phyloP scores from a whole-genome alignment of 2,797 vertebrate species.

The Pangasius krempfi region DNA sequence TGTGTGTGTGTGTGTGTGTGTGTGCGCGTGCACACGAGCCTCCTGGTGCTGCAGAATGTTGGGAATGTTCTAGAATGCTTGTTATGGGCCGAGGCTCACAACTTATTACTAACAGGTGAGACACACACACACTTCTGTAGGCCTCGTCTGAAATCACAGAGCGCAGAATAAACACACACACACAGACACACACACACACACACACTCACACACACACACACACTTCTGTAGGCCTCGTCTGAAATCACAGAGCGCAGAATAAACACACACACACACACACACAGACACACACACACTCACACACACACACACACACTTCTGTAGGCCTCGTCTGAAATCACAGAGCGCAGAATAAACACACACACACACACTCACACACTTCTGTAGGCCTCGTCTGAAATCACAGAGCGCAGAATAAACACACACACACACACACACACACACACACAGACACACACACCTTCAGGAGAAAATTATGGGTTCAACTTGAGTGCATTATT shows the following conservation, averaged over 20 bases:
- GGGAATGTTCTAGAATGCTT: slow-evolving; percentile 79
- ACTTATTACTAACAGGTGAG: slow-evolving; percentile 85
- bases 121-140: slow-evolving; percentile 51
- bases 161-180: background rate
- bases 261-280: slow-evolving; percentile 51
- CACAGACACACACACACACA: slow-evolving; percentile 49
- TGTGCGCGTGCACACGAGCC: slow-evolving; percentile 41
- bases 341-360: slow-evolving; percentile 1
- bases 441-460: slow-evolving; percentile 54
- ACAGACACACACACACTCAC: slow-evolving; percentile 49
- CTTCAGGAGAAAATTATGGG: background rate
- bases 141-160: slow-evolving; percentile 35
- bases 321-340: slow-evolving; percentile 31
- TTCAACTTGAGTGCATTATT: background rate
- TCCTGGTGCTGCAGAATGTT: slow-evolving; percentile 77
- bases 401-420: slow-evolving; percentile 37
- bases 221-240: slow-evolving; percentile 21
- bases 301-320: slow-evolving; percentile 52
- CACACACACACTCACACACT: slow-evolving; percentile 43
- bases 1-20: slow-evolving; percentile 30
- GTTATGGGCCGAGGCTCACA: slow-evolving; percentile 70
- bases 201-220: slow-evolving; percentile 42
- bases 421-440: slow-evolving; percentile 53
- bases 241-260: slow-evolving; percentile 32
- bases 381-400: slow-evolving; percentile 15